Conservation (phyloP, 2,888 invertebrate genomes). For the Auanema sp. region DNA sequence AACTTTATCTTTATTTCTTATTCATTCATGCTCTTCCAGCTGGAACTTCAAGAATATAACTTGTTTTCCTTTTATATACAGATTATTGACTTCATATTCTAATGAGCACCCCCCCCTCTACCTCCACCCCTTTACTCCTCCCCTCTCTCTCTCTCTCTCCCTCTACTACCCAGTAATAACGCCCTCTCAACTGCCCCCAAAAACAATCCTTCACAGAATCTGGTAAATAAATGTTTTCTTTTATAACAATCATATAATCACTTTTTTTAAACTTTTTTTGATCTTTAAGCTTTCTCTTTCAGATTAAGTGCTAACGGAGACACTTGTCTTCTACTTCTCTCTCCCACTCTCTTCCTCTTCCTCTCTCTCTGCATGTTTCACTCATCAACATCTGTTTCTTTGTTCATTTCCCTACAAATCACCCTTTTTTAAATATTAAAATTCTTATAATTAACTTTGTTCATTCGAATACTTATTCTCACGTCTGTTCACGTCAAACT, state of each 20-base stretch:
- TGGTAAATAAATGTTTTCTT: neutral
- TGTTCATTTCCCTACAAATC: neutral
- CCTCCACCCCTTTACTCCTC: neutral
- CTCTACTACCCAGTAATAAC: neutral
- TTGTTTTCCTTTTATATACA: no score
- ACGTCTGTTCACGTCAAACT: no score
- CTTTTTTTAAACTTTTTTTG: constrained; percentile 4
- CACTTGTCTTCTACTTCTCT: neutral
- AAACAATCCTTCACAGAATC: neutral
- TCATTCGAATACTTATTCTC: no score
- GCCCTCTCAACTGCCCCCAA: neutral
- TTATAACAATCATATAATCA: neutral
- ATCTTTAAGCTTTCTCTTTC: constrained; percentile 3
- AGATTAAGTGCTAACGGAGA: no score
- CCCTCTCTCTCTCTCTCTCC: neutral
- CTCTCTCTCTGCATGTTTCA: neutral
- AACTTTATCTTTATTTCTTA: no score
- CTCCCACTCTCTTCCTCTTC: constrained; percentile 4
- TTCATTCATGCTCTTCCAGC: no score
- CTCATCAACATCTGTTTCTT: constrained; percentile 2
- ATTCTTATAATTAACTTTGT: no score
- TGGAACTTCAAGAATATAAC: no score
- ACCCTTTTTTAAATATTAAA: no score
- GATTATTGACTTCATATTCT: no score
- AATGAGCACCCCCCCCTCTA: neutral